These are phyloP conservation scores for Drosophila merina DNA, from an alignment of 2,888 invertebrate genomes.

Conservation along the genomic window DNA sequence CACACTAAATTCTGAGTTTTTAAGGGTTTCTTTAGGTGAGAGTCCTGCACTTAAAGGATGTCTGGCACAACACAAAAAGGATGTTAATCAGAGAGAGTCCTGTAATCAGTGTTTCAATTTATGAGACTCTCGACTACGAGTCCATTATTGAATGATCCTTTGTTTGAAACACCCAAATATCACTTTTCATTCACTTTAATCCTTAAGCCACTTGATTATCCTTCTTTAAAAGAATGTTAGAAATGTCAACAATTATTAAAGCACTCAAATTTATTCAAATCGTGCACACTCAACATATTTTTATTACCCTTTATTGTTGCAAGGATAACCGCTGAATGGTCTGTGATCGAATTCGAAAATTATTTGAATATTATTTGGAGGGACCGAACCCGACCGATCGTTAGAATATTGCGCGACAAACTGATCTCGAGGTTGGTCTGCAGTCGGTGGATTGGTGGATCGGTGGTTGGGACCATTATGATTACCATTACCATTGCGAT, in stretches of 20 bases:
- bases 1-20: conserved; percentile 6
- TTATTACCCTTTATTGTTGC: conserved; percentile 20
- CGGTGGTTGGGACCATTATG: conserved; percentile 41
- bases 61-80: not conserved
- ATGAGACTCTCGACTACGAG: not conserved
- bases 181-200: not conserved
- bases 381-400: conserved; percentile 79
- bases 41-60: not conserved
- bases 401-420: conserved; percentile 81
- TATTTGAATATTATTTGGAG: conserved; percentile 22
- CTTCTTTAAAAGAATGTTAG: not conserved
- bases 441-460: conserved; percentile 42
- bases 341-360: conserved; percentile 11
- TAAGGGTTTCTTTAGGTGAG: not conserved
- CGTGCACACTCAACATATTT: not conserved
- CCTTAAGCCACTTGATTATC: not conserved
- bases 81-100: not conserved
- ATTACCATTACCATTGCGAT: conserved; percentile 59
- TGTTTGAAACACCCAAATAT: not conserved
- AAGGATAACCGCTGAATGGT: conserved; percentile 25
- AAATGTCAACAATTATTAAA: not conserved
- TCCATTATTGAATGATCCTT: not conserved
- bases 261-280: not conserved
- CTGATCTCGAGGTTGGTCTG: conserved; percentile 64
- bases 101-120: not conserved